Evolutionary conservation across 2,113 vertebrate genomes (phyloP), one percentile per base, ranked within the genome.

Genomic region (Caretta caretta): DNA sequence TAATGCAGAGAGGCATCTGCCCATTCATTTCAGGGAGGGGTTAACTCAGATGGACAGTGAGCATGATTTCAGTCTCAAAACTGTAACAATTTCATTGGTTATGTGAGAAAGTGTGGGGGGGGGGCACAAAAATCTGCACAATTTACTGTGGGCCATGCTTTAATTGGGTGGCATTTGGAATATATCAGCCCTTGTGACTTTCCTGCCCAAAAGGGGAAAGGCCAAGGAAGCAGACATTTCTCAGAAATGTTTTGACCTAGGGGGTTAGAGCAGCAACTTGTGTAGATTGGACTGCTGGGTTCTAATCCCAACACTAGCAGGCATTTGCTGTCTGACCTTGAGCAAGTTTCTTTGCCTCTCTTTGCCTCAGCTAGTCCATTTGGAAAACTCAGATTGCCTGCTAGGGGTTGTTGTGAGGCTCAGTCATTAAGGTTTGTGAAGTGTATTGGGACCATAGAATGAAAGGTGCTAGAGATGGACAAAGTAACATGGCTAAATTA

Each of bases 171-270:
- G 29, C 24, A 4, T 84, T 75, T 53, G 59, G 46, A 89, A 72
- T 16, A 65, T 65, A n/a, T 31, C 62, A 19, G 62, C 16, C 14
- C 31, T 4, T 65, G 62, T 65, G 62, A 35, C 19, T 65, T 65
- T 65, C 31, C 62, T 31, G 4, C 31, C 14, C 11, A 31, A 50
- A 50, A 31, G 50, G 25, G 80, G 31, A 35, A 86, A 72, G 83
- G 57, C 31, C 10, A 48, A 57, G 56, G 50, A 4, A 78, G 79
- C 59, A 83, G 83, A 46, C 9, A 38, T 0, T 1, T 10, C 0
- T 3, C 42, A 5, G 0, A 8, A 11, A 13, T 2, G 5, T 51
- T 38, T 1, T 4, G 42, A 46, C 31, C n/a, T 29, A 72, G 65
- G 56, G 51, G 19, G 4, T 2, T 5, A 35, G 27, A 48, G 1